These are phyloP conservation scores for Eurosta solidaginis DNA, from an alignment of 1,140 invertebrate genomes.

Conservation along the genomic window DNA sequence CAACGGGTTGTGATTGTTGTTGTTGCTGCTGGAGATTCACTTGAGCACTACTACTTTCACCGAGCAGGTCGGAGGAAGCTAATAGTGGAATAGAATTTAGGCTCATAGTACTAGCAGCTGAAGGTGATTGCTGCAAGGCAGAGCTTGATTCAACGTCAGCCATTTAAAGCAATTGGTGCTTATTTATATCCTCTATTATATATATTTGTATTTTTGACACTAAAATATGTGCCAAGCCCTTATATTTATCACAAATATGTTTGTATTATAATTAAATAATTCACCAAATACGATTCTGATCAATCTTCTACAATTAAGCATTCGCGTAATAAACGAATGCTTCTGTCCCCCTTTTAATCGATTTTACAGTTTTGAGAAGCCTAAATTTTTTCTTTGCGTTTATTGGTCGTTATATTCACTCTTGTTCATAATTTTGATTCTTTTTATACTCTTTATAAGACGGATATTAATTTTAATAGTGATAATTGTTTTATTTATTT, in stretches of 20 bases:
- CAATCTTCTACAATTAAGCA: background rate
- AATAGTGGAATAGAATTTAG: conserved; percentile 31
- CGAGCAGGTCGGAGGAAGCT: conserved; percentile 31
- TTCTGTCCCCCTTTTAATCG: conserved; percentile 7
- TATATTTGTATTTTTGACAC: background rate
- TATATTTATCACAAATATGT: background rate
- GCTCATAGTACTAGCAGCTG: conserved; percentile 42
- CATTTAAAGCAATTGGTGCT: conserved; percentile 35
- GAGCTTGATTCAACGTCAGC: conserved; percentile 56
- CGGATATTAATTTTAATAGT: background rate
- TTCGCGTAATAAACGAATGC: background rate
- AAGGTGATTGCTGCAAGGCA: conserved; percentile 50
- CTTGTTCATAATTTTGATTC: background rate
- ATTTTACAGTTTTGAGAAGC: conserved; percentile 2
- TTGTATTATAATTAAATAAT: background rate
- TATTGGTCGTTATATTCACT: no score
- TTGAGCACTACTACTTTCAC: conserved; percentile 15
- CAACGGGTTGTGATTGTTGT: conserved; percentile 18
- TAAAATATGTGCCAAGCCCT: no score
- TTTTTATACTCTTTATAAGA: background rate
- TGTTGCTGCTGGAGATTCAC: conserved; percentile 31
- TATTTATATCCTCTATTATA: background rate
- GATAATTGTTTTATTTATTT: background rate
- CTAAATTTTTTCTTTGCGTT: conserved; percentile 2
- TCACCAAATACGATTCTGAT: background rate